Evolutionary conservation across 2,113 vertebrate genomes (phyloP).

Genomic region (Tupaia tana): DNA sequence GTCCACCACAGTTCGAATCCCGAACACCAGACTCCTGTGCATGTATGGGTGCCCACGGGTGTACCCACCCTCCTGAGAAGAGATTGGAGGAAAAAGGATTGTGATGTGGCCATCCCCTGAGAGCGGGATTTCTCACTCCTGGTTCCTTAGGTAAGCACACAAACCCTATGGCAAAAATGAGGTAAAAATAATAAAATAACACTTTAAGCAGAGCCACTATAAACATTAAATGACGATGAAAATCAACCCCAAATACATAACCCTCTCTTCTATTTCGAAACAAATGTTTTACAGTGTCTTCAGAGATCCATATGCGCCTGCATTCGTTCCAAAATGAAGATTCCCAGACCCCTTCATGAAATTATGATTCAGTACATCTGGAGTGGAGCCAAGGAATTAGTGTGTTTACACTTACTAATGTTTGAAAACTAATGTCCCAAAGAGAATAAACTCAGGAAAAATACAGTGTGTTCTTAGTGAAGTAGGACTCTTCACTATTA

Average conservation of each 20-base stretch:
- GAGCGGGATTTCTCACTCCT: too few relatives aligned
- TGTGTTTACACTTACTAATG: background rate
- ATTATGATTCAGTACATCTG: background rate
- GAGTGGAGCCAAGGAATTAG: background rate
- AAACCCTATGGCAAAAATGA: too few relatives aligned
- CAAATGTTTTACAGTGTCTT: background rate
- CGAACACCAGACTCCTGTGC: too few relatives aligned
- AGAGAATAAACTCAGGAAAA: background rate
- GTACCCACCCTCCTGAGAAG: too few relatives aligned
- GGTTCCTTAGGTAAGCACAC: too few relatives aligned
- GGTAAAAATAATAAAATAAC: too few relatives aligned
- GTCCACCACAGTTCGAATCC: too few relatives aligned
- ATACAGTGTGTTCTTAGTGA: background rate
- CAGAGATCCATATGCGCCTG: background rate
- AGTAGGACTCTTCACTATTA: background rate
- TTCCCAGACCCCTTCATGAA: background rate
- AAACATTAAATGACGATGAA: background rate
- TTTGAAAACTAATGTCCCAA: background rate
- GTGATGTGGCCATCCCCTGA: too few relatives aligned
- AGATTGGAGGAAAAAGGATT: too few relatives aligned
- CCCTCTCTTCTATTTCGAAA: background rate
- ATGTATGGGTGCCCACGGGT: too few relatives aligned
- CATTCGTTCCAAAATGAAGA: slow-evolving; percentile 18
- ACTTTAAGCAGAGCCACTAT: background rate
- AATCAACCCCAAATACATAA: background rate